Conservation (phyloP, 2,797 vertebrate genomes). For the Iguana delicatissima region DNA sequence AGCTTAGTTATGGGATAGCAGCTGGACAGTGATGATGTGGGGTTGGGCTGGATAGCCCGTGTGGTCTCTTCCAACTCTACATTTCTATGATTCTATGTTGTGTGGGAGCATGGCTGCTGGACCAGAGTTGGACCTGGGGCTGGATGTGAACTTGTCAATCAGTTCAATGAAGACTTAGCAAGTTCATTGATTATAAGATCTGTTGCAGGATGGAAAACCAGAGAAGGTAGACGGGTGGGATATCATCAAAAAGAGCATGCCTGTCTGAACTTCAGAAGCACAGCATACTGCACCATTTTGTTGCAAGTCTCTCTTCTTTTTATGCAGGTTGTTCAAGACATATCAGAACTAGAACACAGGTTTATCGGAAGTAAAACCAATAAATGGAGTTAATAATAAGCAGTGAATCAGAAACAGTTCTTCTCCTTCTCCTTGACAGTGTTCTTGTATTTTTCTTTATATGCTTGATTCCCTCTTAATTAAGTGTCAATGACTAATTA, state of each 20-base stretch:
- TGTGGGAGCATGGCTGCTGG: too few species aligned
- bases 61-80: too few species aligned
- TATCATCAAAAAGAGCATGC: neutral
- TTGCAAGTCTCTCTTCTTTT: too few species aligned
- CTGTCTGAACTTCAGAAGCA: neutral
- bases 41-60: too few species aligned
- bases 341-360: neutral
- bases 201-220: neutral
- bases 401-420: neutral
- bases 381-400: neutral
- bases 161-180: too few species aligned
- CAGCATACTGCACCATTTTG: neutral
- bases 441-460: slow-evolving; percentile 6
- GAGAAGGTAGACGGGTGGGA: neutral
- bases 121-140: too few species aligned
- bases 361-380: neutral
- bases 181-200: neutral
- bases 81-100: too few species aligned
- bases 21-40: too few species aligned
- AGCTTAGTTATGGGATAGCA: too few species aligned
- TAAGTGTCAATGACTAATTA: neutral
- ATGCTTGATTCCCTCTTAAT: slow-evolving; percentile 45
- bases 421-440: neutral
- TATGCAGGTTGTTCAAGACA: neutral
- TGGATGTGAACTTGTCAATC: too few species aligned